These are phyloP conservation scores for Chymomyza costata DNA, from an alignment of 1,140 invertebrate species.

Conservation along the genomic window DNA sequence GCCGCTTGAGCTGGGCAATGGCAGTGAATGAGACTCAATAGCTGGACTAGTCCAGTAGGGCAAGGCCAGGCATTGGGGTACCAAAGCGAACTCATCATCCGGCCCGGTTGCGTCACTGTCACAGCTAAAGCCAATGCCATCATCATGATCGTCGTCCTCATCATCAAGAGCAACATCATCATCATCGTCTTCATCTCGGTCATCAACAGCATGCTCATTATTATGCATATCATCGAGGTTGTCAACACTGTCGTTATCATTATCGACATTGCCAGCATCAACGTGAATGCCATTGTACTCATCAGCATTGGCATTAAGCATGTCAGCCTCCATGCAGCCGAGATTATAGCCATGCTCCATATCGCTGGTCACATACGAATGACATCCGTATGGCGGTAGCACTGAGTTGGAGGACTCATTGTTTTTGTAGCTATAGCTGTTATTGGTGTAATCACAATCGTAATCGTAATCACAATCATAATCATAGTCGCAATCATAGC, in stretches of 20 bases:
- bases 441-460: slow-evolving; percentile 16
- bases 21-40: no score
- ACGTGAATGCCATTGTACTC: background rate
- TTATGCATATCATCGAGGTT: background rate
- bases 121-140: slow-evolving; percentile 64
- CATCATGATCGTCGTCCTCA: slow-evolving; percentile 51
- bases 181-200: slow-evolving; percentile 1
- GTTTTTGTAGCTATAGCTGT: slow-evolving; percentile 5
- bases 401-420: slow-evolving; percentile 1
- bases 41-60: slow-evolving; percentile 7
- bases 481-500: slow-evolving; percentile 40
- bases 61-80: slow-evolving; percentile 10
- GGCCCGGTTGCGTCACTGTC: slow-evolving; percentile 51
- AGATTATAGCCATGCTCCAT: no score
- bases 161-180: background rate
- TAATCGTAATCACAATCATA: slow-evolving; percentile 27
- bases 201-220: slow-evolving; percentile 1
- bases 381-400: slow-evolving; percentile 6
- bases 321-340: background rate
- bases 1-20: slow-evolving; percentile 39
- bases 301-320: background rate
- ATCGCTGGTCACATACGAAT: background rate
- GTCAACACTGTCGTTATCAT: background rate
- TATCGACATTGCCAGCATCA: slow-evolving; percentile 1
- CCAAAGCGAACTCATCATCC: slow-evolving; percentile 43